Percentiles rank a stretch among this genome's conserved stretches.
phyloP scores from a whole-genome alignment of 1,140 invertebrate genomes.

The Cyrtorhinus lividipennis region DNA sequence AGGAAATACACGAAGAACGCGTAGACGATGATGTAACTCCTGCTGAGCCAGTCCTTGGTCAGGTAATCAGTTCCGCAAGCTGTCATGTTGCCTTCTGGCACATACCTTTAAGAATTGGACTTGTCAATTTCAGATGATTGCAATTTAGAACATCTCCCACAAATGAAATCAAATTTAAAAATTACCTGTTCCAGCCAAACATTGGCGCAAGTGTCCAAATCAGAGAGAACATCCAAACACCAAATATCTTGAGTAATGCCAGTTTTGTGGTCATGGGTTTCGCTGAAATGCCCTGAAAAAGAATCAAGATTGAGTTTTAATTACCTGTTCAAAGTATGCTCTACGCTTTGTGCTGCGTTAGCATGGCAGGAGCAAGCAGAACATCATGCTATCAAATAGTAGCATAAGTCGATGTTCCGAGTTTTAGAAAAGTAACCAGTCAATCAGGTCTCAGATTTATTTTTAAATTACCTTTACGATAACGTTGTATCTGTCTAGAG shows the following conservation, averaged over 20 bases:
- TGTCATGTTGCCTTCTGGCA: slow-evolving; percentile 76
- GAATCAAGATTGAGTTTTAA: background rate
- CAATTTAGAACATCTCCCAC: too few species aligned
- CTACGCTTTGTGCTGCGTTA: too few species aligned
- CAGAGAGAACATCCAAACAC: slow-evolving; percentile 51
- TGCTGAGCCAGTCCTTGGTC: slow-evolving; percentile 43
- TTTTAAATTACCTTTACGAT: slow-evolving; percentile 48
- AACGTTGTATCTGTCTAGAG: slow-evolving; percentile 69
- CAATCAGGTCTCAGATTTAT: too few species aligned
- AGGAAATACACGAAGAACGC: slow-evolving; percentile 53
- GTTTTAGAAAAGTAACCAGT: background rate
- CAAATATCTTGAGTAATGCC: slow-evolving; percentile 48
- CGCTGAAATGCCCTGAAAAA: slow-evolving; percentile 43
- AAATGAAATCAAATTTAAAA: slow-evolving; percentile 8
- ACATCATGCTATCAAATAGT: too few species aligned
- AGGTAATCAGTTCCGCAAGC: slow-evolving; percentile 75
- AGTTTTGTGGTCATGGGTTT: slow-evolving; percentile 52
- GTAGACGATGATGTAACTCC: slow-evolving; percentile 54
- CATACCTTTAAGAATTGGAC: too few species aligned
- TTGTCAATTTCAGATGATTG: background rate
- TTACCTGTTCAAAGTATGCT: too few species aligned
- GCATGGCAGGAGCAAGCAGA: too few species aligned
- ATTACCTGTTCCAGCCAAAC: slow-evolving; percentile 66
- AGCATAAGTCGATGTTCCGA: too few species aligned
- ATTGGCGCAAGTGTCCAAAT: slow-evolving; percentile 56